Conservation (phyloP, 2,113 vertebrate genomes). For the Bothrops jararaca region DNA sequence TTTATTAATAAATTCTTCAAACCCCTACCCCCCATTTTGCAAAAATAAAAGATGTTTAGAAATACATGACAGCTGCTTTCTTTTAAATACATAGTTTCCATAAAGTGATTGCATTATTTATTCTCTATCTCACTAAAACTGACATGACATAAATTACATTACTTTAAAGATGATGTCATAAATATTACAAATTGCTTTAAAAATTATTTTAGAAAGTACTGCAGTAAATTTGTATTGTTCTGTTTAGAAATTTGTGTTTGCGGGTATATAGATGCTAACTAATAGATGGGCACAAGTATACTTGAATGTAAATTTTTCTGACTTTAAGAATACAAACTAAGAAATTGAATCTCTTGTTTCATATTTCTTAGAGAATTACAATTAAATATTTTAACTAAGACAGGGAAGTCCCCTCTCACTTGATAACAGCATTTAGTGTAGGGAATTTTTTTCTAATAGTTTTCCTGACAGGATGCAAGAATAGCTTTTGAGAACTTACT, state of each 20-base stretch:
- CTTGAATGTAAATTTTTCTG: not conserved
- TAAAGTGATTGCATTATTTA: not conserved
- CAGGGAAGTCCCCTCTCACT: not conserved
- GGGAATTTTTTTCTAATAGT: not conserved
- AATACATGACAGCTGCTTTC: not conserved
- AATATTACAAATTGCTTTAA: constrained; percentile 9
- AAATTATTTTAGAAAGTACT: constrained; percentile 14
- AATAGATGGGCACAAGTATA: not conserved
- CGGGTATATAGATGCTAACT: not conserved
- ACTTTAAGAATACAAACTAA: not conserved
- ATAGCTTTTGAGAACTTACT: not conserved
- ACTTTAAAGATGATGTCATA: not conserved
- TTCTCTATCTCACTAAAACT: not conserved
- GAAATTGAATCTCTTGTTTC: not conserved
- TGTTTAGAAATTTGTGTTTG: not conserved
- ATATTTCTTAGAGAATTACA: not conserved
- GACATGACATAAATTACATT: constrained; percentile 10
- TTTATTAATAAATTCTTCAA: not conserved
- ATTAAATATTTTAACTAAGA: not conserved
- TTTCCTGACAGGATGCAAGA: not conserved
- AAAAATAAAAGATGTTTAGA: not conserved
- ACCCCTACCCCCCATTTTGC: not conserved
- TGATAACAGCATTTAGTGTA: constrained; percentile 6
- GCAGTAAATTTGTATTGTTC: not conserved
- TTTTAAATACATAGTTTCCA: not conserved